Percentiles rank a stretch among this genome's conserved stretches.
phyloP scores from a whole-genome alignment of 2,888 invertebrate genomes.

The Protodeltote pygarga region DNA sequence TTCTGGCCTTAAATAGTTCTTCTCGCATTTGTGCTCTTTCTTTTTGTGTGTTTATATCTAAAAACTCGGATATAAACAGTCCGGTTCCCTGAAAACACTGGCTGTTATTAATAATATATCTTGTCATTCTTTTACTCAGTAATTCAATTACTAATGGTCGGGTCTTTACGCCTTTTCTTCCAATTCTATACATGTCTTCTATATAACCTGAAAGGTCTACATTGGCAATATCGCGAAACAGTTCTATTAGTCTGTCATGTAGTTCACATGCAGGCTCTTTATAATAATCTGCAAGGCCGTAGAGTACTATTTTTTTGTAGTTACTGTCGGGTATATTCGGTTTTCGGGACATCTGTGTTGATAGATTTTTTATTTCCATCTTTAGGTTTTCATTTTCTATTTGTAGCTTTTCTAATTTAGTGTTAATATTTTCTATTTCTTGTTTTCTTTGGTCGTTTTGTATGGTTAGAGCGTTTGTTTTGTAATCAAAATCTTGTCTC shows the following conservation, averaged over 20 bases:
- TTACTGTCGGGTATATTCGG: not conserved
- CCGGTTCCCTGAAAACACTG: slow-evolving; percentile 4
- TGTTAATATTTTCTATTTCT: not conserved
- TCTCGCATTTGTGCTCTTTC: slow-evolving; percentile 10
- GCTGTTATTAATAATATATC: slow-evolving; percentile 5
- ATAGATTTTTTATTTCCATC: not conserved
- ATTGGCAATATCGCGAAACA: slow-evolving; percentile 6
- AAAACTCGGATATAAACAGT: slow-evolving; percentile 7
- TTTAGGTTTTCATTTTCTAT: slow-evolving; percentile 2
- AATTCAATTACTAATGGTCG: slow-evolving; percentile 12
- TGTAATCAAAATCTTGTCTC: not conserved
- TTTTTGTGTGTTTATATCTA: not conserved
- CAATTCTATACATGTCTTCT: slow-evolving; percentile 6
- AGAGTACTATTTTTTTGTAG: not conserved
- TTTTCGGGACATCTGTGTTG: not conserved
- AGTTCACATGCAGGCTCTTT: not conserved
- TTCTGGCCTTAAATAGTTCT: slow-evolving; percentile 3
- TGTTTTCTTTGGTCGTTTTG: not conserved
- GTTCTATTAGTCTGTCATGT: slow-evolving; percentile 1
- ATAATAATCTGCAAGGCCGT: not conserved
- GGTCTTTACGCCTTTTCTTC: slow-evolving; percentile 2
- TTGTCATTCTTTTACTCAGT: slow-evolving; percentile 6
- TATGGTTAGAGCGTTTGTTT: not conserved
- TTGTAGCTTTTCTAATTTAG: not conserved
- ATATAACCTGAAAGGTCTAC: slow-evolving; percentile 8